Evolutionary conservation across 1,140 invertebrate genomes (phyloP), one percentile per base, ranked within the genome.

Genomic region (Hyles vespertilio): DNA sequence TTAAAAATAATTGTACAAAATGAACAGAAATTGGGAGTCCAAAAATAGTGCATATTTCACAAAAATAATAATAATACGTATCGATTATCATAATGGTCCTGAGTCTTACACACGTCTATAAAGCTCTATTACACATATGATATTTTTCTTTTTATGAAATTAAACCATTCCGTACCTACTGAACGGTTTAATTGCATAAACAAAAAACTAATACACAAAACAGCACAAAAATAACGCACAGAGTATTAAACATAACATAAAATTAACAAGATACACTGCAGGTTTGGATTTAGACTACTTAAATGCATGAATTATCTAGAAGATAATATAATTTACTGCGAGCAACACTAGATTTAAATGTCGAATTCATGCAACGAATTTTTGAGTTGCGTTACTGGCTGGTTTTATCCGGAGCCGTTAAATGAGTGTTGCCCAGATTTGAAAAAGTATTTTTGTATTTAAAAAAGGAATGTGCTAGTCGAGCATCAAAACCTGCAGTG

Each of bases 41-140:
- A 68, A 72, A 72, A 67, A 68, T 70, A 76, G 82, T 87, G 83
- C 84, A 72, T 63, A 74, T 74, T 67, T 78, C 72, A 81, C 67
- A 79, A 77, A 78, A 65, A 73, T 63, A 68, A 75, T 65, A 77
- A 46, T 43, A 9, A 47, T 48, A 56, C 70, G 63, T 66, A 65
- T 65, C 58, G 55, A 66, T 61, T 51, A 60, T 72, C 66, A 72
- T 65, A 82, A 85, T 86, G 84, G 83, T 88, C 83, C 84, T 84
- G 83, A 88, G 81, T 85, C 80, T 81, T 79, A 83, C 64, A 77
- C 65, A 80, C 74, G 71, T 84, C 75, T 84, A 84, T 81, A 80
- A 86, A 84, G 83, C 80, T 81, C 77, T 74, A 76, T 75, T 79
- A 82, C 76, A 81, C 73, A 75, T 65, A 65, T 10, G 56, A 44